Percentiles rank a stretch among this genome's conserved stretches.
These are phyloP conservation scores for Melitaea cinxia DNA, from an alignment of 1,140 invertebrate genomes.

Conservation along the genomic window DNA sequence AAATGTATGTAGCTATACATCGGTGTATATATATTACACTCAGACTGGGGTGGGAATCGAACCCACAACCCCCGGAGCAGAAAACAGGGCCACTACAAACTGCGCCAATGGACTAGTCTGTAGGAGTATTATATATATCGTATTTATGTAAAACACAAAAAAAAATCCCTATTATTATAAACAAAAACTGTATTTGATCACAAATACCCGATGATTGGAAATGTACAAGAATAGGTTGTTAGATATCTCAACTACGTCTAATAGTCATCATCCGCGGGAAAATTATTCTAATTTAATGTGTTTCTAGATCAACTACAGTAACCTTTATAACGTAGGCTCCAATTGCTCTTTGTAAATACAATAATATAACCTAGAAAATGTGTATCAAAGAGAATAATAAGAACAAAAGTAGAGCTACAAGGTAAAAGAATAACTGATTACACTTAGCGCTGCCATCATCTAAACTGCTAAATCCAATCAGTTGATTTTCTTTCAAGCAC, in stretches of 20 bases:
- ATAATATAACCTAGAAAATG: not conserved
- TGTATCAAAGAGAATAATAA: not conserved
- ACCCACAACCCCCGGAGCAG: no score
- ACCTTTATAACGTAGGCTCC: not conserved
- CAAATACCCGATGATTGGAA: not conserved
- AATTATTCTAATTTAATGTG: not conserved
- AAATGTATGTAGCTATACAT: no score
- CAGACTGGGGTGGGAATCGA: no score
- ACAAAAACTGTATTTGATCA: no score
- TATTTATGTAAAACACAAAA: no score
- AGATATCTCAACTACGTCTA: not conserved
- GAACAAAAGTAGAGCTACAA: not conserved
- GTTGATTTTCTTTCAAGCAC: no score
- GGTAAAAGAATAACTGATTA: not conserved
- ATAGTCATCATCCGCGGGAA: not conserved
- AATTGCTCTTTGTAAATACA: not conserved
- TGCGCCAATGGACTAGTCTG: no score
- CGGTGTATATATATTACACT: no score
- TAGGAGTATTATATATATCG: no score
- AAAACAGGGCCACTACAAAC: no score
- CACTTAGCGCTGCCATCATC: not conserved
- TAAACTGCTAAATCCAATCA: no score
- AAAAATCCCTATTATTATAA: no score
- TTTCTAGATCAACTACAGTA: not conserved
- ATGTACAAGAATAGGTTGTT: not conserved